Base-by-base conservation (phyloP, 2,888 invertebrate genomes). In the Kryphioiulus occultus region DNA sequence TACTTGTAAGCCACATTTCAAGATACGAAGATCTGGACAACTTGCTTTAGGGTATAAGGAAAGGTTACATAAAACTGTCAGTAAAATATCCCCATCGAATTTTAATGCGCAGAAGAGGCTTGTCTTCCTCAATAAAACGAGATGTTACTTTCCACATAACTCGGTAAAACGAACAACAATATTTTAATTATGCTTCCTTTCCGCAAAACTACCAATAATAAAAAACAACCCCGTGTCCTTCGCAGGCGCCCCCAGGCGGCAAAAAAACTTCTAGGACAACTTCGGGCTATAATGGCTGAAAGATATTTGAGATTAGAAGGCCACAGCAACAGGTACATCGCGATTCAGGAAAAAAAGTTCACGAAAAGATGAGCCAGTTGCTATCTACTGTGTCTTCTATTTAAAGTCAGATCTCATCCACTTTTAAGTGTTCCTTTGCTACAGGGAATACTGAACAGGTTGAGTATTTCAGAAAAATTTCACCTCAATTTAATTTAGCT, bases 251-350 rank as follows among this genome's bases (percentile, higher is more conserved):
- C 15, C 3, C 30, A 30, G 78, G 78, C 30, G 26, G 1, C 78
- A 78, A 78, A 78, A 78, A 78, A 22, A 26, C 1, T 30, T 30
- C 26, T 78, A 78, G 30, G 30, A 30, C 12, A 78, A 78, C 78
- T 78, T 78, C 78, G 10, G 15, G 78, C 1, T 78, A 30, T 7
- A 78, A 78, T 78, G 78, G 78, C 78, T 30, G 3, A 17, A 30
- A 78, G 78, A 22, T 30, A 78, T 78, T 78, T 78, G 30, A 30
- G 78, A 78, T 78, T 78, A 78, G 78, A 78, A 78, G 78, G 78
- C 30, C 78, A 78, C 30, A 78, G 78, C 78, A 78, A 78, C 78
- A 78, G 78, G 78, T 78, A 78, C 26, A 15, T 78, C 30, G 30
- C 78, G 2, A 3, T 12, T 78, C 22, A 22, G 3, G 26, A 0